Base-by-base conservation (phyloP, 2,113 vertebrate genomes). In the Otolemur garnettii region DNA sequence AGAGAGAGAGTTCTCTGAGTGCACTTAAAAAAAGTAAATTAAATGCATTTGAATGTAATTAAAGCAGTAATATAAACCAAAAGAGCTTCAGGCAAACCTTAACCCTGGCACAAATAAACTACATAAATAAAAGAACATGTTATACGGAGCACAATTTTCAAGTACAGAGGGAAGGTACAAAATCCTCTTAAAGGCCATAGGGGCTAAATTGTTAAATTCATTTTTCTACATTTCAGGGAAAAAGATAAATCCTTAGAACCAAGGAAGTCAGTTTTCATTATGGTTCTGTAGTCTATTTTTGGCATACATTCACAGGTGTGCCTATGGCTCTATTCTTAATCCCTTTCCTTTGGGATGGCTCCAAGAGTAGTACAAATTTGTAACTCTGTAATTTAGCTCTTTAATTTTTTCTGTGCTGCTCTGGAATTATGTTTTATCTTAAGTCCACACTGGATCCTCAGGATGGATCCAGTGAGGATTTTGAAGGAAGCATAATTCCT, bases 151-250 rank as follows among this genome's bases (percentile, higher is more conserved):
- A 95, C 95, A 96, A 14, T 97, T 96, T 97, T 97, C 96, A 96
- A 96, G 97, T 96, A 96, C 77, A 93, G 93, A 96, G 92, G 78
- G 24, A 96, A 93, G 78, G 28, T 86, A 92, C 90, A 96, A 96
- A 98, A 97, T 98, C 97, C 97, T 97, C 97, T 98, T 97, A 97
- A 95, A 96, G 91, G 97, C 97, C 96, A 93, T 93, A 97, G 95
- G 97, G 92, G 87, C 97, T 95, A 93, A 97, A 96, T 96, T 97
- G 95, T 96, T 97, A 97, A 96, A 97, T 96, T 97, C 90, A 93
- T 96, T 97, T 98, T 97, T 97, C 97, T 97, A 88, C 84, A 92
- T 97, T 97, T 97, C 96, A 96, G 89, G 87, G 87, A 94, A 96
- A 93, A 87, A 95, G 97, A 98, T 97, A 97, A 98, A 97, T 95